Evolutionary conservation across 1,140 invertebrate genomes (phyloP).

Genomic region (Capitella teleta): DNA sequence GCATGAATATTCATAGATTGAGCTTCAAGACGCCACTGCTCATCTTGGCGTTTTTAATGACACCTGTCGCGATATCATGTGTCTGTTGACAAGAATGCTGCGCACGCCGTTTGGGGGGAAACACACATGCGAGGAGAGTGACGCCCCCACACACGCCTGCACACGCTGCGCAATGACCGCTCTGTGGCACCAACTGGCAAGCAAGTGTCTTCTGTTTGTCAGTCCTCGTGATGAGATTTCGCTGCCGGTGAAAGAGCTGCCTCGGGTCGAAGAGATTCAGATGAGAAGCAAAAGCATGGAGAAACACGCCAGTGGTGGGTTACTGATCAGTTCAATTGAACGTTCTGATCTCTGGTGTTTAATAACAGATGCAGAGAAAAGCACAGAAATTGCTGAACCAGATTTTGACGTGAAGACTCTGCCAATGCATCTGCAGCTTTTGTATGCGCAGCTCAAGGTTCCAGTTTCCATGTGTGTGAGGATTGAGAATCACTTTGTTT

Average conservation of each 20-base stretch:
- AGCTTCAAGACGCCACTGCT: constrained; percentile 78
- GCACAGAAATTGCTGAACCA: no score
- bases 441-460: constrained; percentile 79
- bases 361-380: no score
- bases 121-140: constrained; percentile 56
- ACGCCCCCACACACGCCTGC: constrained; percentile 56
- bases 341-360: no score
- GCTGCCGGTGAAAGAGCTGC: constrained; percentile 37
- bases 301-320: background rate
- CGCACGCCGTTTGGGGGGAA: constrained; percentile 60
- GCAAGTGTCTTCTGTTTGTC: constrained; percentile 61
- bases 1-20: constrained; percentile 74
- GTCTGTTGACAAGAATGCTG: constrained; percentile 71
- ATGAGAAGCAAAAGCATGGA: constrained; percentile 9
- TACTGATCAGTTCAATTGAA: no score
- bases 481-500: background rate
- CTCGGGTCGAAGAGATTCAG: constrained; percentile 26
- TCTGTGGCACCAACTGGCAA: constrained; percentile 83
- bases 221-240: constrained; percentile 46
- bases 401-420: constrained; percentile 62
- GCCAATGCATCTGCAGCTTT: constrained; percentile 82
- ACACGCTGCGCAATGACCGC: constrained; percentile 81
- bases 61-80: constrained; percentile 63
- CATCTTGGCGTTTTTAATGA: constrained; percentile 67
- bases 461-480: constrained; percentile 12